Base-by-base conservation (phyloP, 2,113 vertebrate species). In the Polyodon spathula region DNA sequence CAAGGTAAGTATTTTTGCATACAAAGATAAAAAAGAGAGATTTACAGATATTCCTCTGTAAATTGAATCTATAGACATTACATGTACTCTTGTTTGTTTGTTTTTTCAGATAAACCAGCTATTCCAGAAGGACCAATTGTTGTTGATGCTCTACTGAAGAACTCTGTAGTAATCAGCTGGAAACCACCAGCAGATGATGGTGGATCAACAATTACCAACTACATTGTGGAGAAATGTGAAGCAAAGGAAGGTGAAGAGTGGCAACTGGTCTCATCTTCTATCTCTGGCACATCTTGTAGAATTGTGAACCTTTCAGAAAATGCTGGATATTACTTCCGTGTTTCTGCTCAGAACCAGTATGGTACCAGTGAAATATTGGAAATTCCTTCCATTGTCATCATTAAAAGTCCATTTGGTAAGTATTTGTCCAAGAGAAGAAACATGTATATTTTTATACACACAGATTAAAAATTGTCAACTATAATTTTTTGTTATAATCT, bases 81-180 rank as follows among this genome's bases (percentile, higher is more conserved):
- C 56, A 55, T 42, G 37, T 17, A 54, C 40, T 61, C 55, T 7
- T 6, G 46, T 16, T 2, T 43, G 61, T 68, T 61, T 77, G 10
- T 76, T 37, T 73, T 71, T 66, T 55, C 78, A 99, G 96, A 98
- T 87, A 99, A 97, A 82, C 95, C 96, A 61, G 88, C 90, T 66
- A 83, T 86, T 56, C 95, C 96, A 4, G 76, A 71, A 75, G 96
- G 95, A 41, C 94, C 96, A 54, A 91, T 99, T 66, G 77, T 91
- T 66, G 82, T 97, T 66, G 95, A 97, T 37, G 92, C 96, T 37
- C 82, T 98, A 54, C 63, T 99, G 65, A 99, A 99, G 81, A 99
- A 99, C 74, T 99, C 96, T 0, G 93, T 85, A 3, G 92, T 97
- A 58, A 97, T 99, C 80, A 96, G 92, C 73, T 99, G 96, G 96